Percentiles rank a stretch among this genome's conserved stretches.
phyloP scores from a whole-genome alignment of 2,888 invertebrate species.

The Epinotia bilunana region DNA sequence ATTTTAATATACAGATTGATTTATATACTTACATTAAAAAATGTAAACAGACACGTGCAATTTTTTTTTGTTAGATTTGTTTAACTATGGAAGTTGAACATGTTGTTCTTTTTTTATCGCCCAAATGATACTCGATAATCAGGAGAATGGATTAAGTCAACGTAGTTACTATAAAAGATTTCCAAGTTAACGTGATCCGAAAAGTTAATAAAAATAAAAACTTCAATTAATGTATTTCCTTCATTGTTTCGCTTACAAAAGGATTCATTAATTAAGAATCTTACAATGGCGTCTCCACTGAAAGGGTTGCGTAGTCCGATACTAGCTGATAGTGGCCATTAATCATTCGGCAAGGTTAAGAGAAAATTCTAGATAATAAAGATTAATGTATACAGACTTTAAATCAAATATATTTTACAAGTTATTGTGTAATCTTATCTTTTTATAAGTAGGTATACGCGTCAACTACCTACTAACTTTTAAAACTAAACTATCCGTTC shows the following conservation, averaged over 20 bases:
- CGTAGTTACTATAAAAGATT: background rate
- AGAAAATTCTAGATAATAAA: constrained; percentile 38
- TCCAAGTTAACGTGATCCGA: background rate
- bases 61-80: background rate
- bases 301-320: constrained; percentile 42
- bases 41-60: too few species aligned
- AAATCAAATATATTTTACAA: constrained; percentile 8
- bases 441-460: too few species aligned
- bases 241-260: constrained; percentile 39
- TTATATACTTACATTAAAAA: background rate
- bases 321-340: constrained; percentile 42
- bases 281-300: constrained; percentile 42
- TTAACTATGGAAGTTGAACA: background rate
- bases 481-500: too few species aligned
- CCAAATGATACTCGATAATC: background rate
- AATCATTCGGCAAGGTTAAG: constrained; percentile 34
- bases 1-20: background rate
- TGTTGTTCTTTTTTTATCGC: background rate
- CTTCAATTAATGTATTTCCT: constrained; percentile 38
- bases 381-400: constrained; percentile 28
- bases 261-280: constrained; percentile 45
- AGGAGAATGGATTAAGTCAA: background rate
- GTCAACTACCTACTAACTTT: too few species aligned
- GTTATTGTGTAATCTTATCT: background rate
- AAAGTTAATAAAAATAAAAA: constrained; percentile 29